Percentiles rank a stretch among this genome's conserved stretches.
These are phyloP conservation scores for Hydrotaea diabolus DNA, from an alignment of 2,888 invertebrate species.

Conservation along the genomic window DNA sequence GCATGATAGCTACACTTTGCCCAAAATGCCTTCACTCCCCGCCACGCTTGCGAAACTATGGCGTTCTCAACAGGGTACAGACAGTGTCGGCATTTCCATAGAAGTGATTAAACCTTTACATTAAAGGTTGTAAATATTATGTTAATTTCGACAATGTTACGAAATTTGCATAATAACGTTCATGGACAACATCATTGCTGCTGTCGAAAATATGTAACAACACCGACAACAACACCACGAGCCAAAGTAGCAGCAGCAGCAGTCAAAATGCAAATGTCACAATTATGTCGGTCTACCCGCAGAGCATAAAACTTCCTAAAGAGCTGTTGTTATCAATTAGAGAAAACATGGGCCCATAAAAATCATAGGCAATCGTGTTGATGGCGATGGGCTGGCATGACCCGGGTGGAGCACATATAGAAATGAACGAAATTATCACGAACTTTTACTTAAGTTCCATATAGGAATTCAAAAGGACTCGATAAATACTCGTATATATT, in stretches of 20 bases:
- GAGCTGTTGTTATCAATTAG: background rate
- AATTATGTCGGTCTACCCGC: background rate
- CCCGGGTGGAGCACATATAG: too few species aligned
- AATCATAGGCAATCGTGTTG: too few species aligned
- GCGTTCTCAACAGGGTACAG: background rate
- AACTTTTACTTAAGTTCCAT: too few species aligned
- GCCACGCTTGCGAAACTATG: too few species aligned
- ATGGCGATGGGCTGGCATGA: too few species aligned
- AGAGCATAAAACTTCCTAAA: background rate
- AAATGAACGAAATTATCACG: too few species aligned
- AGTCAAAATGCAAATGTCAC: constrained; percentile 3
- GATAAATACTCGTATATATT: too few species aligned
- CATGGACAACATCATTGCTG: background rate
- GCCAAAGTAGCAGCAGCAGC: too few species aligned
- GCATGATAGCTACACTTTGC: too few species aligned
- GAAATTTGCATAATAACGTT: constrained; percentile 28
- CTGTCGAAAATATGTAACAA: background rate
- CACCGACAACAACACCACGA: too few species aligned
- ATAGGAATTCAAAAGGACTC: too few species aligned
- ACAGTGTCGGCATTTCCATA: background rate
- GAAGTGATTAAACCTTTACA: constrained; percentile 40
- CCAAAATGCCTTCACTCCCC: too few species aligned
- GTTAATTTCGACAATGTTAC: background rate
- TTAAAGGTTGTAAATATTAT: constrained; percentile 21
- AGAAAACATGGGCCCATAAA: background rate